Conservation (phyloP, 1,140 invertebrate species). For the Anthonomus grandis region DNA sequence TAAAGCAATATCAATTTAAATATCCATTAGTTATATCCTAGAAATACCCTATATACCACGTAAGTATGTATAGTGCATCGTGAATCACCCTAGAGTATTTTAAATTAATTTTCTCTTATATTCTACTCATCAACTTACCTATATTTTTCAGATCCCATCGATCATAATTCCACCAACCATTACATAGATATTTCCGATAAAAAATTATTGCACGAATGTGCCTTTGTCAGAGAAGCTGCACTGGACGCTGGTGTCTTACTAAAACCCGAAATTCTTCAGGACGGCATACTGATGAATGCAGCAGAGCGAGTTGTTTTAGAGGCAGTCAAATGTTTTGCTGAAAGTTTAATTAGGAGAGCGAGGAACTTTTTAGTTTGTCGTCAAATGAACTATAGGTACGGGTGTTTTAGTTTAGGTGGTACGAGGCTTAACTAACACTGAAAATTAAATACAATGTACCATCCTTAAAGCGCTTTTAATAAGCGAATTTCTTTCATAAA, state of each 20-base stretch:
- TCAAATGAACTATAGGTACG: slow-evolving; percentile 18
- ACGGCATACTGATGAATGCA: slow-evolving; percentile 34
- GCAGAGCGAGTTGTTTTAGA: slow-evolving; percentile 39
- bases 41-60: no score
- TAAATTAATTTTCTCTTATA: no score
- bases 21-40: no score
- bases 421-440: neutral
- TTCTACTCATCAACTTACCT: no score
- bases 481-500: no score
- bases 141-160: slow-evolving; percentile 6
- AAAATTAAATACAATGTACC: neutral
- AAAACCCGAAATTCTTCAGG: slow-evolving; percentile 36
- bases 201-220: slow-evolving; percentile 26
- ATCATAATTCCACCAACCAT: neutral
- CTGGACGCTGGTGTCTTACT: slow-evolving; percentile 39
- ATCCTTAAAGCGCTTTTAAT: neutral
- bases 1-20: no score
- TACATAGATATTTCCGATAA: slow-evolving; percentile 30
- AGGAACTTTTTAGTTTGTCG: slow-evolving; percentile 29
- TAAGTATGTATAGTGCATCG: no score
- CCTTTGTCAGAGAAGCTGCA: slow-evolving; percentile 36
- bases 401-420: neutral
- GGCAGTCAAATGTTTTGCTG: slow-evolving; percentile 40
- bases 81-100: no score
- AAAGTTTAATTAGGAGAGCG: slow-evolving; percentile 38